Conservation (phyloP, 2,888 invertebrate species). For the Prosopocoilus inquinatus region DNA sequence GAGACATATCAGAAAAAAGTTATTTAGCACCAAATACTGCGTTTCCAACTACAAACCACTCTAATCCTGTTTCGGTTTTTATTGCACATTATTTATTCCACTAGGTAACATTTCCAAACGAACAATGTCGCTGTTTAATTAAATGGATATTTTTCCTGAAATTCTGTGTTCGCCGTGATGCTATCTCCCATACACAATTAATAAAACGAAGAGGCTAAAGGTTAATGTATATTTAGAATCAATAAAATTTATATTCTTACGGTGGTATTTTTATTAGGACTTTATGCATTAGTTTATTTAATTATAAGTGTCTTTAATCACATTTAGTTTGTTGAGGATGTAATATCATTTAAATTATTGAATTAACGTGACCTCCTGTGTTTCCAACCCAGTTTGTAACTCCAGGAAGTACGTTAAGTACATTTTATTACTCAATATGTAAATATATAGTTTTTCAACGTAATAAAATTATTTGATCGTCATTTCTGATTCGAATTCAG, state of each 20-base stretch:
- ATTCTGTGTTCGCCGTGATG: background rate
- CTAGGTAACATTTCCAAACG: background rate
- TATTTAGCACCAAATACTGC: constrained; percentile 14
- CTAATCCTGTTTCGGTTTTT: background rate
- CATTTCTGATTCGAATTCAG: no score
- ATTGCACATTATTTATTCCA: background rate
- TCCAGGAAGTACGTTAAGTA: background rate
- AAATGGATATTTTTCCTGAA: background rate
- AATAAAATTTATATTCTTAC: constrained; percentile 20
- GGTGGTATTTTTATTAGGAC: constrained; percentile 22
- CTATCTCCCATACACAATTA: constrained; percentile 12
- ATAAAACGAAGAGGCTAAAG: constrained; percentile 13
- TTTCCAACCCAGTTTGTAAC: background rate
- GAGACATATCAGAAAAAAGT: constrained; percentile 10
- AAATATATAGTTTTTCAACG: no score
- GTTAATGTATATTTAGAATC: constrained; percentile 23
- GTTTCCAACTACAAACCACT: background rate
- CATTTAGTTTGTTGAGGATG: constrained; percentile 10
- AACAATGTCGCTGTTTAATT: background rate
- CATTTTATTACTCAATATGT: no score
- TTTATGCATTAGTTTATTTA: constrained; percentile 13
- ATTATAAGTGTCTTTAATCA: constrained; percentile 14
- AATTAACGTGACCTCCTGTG: constrained; percentile 1
- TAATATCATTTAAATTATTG: constrained; percentile 11
- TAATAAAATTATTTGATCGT: no score